Percentiles rank a stretch among this genome's conserved stretches.
These are phyloP conservation scores for Cyprinella venusta DNA, from an alignment of 2,797 vertebrate genomes.

Conservation along the genomic window DNA sequence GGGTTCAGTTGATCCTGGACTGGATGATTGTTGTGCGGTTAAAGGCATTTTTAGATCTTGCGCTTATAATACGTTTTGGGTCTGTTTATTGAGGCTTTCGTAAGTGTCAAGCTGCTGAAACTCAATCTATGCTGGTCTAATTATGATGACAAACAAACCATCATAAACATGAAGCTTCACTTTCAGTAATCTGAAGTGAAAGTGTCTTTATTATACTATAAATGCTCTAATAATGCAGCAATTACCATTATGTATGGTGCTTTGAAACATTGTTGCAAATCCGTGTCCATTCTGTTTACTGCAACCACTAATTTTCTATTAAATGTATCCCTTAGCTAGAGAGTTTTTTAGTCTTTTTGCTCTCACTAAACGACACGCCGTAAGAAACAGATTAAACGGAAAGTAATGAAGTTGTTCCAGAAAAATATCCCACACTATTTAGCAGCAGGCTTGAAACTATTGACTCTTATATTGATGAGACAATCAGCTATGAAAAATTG, in stretches of 20 bases:
- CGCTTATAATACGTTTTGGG: neutral
- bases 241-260: neutral
- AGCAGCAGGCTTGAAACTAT: slow-evolving; percentile 44
- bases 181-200: neutral
- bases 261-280: neutral
- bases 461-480: slow-evolving; percentile 61
- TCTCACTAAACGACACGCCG: neutral
- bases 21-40: slow-evolving; percentile 19
- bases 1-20: slow-evolving; percentile 2
- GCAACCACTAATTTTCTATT: neutral
- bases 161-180: neutral
- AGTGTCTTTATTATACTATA: slow-evolving; percentile 23
- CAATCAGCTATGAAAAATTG: slow-evolving; percentile 56
- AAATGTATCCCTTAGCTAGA: slow-evolving; percentile 7
- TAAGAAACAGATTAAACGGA: neutral
- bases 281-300: neutral
- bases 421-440: slow-evolving; percentile 34
- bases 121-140: neutral
- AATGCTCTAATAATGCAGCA: slow-evolving; percentile 26
- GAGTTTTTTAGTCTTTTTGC: neutral
- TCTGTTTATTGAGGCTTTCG: neutral
- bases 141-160: slow-evolving; percentile 8
- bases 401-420: slow-evolving; percentile 31
- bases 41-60: slow-evolving; percentile 16
- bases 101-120: neutral